Evolutionary conservation across 2,113 vertebrate genomes (phyloP).

Genomic region (Montifringilla adamsi): DNA sequence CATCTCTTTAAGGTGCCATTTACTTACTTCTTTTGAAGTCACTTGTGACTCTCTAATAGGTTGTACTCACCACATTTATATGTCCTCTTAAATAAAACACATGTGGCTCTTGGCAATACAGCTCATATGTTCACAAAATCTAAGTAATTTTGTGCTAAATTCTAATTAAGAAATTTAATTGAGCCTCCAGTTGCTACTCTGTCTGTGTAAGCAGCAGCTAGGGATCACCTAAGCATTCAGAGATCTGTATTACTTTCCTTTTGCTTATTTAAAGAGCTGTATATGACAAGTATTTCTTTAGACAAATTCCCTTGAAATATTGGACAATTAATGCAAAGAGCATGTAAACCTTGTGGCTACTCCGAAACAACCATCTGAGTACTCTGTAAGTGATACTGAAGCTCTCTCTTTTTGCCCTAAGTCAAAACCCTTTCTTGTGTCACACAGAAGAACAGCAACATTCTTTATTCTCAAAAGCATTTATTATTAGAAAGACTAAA

Average conservation of each 20-base stretch:
- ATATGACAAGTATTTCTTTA: neutral
- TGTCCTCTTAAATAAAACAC: conserved; percentile 27
- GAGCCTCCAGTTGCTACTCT: conserved; percentile 51
- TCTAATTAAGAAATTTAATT: conserved; percentile 57
- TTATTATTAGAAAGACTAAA: conserved; percentile 4
- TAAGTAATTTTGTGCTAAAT: neutral
- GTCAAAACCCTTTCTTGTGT: neutral
- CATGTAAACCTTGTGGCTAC: neutral
- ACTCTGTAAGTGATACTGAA: neutral
- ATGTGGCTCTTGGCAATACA: neutral
- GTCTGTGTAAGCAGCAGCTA: conserved; percentile 11
- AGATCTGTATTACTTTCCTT: conserved; percentile 21
- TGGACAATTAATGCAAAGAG: neutral
- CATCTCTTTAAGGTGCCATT: neutral
- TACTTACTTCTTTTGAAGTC: conserved; percentile 20
- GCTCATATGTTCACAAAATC: conserved; percentile 23
- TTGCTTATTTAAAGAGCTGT: conserved; percentile 24
- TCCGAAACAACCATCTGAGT: neutral
- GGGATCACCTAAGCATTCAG: conserved; percentile 49
- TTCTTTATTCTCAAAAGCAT: neutral
- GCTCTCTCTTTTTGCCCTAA: neutral
- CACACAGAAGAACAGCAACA: neutral
- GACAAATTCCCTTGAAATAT: conserved; percentile 59
- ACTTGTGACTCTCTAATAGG: neutral
- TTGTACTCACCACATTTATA: conserved; percentile 19